A percentile compares a stretch with the other conserved stretches of the same genome.
Conservation (phyloP, 1,140 invertebrate genomes). For the Pseudomyrmex concolor region DNA sequence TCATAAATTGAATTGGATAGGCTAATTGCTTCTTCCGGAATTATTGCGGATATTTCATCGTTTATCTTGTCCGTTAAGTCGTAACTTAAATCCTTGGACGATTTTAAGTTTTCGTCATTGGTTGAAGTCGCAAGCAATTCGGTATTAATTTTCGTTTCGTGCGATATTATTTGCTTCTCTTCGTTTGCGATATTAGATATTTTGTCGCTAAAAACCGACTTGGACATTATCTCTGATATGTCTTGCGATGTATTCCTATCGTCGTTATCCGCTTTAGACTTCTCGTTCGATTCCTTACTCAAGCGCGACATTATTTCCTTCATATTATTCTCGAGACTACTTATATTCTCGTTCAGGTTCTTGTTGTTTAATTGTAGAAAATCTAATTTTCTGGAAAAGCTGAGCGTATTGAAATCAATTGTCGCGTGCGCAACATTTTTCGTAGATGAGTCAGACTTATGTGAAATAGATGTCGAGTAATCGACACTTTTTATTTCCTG, state of each 20-base stretch:
- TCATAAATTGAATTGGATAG: constrained; percentile 67
- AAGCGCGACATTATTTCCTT: constrained; percentile 82
- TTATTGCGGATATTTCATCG: constrained; percentile 66
- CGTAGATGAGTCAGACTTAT: constrained; percentile 22
- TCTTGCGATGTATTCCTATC: constrained; percentile 77
- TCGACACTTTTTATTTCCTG: background rate
- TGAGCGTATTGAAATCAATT: constrained; percentile 28
- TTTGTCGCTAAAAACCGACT: constrained; percentile 62
- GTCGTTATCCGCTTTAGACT: constrained; percentile 61
- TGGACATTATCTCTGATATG: constrained; percentile 77
- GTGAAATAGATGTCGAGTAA: constrained; percentile 25
- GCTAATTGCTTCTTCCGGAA: constrained; percentile 59
- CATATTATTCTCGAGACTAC: constrained; percentile 81
- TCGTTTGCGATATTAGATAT: constrained; percentile 11
- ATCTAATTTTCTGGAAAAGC: constrained; percentile 75
- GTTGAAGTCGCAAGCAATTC: constrained; percentile 12
- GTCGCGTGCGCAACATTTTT: constrained; percentile 15
- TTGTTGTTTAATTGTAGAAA: constrained; percentile 80
- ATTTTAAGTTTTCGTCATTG: constrained; percentile 38
- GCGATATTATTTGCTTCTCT: background rate
- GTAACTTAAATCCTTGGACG: constrained; percentile 9
- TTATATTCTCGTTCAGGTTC: constrained; percentile 81
- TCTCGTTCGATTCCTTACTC: constrained; percentile 78
- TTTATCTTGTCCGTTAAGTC: constrained; percentile 46
- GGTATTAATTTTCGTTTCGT: constrained; percentile 1